Evolutionary conservation across 2,113 vertebrate species (phyloP).

Genomic region (Sprattus sprattus): DNA sequence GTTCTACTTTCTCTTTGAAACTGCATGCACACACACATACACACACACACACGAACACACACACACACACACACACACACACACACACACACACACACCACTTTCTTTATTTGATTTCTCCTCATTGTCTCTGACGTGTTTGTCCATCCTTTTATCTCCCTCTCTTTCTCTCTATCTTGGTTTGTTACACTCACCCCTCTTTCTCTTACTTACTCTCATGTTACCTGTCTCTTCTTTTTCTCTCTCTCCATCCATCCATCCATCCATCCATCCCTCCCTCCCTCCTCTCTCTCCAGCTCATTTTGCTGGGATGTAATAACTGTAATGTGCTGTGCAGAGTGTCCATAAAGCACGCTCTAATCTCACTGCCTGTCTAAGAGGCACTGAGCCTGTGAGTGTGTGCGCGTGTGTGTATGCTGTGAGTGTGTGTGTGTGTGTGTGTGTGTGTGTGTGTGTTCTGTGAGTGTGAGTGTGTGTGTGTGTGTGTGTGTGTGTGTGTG

Average conservation of each 20-base stretch:
- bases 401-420: neutral
- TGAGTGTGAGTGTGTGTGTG: neutral
- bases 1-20: no score
- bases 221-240: neutral
- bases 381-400: constrained; percentile 42
- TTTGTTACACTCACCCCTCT: neutral
- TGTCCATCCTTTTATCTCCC: neutral
- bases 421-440: neutral
- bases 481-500: neutral
- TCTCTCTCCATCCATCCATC: constrained; percentile 23
- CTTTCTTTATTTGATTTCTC: neutral
- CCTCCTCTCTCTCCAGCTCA: constrained; percentile 22
- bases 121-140: neutral
- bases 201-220: constrained; percentile 9
- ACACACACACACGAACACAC: no score
- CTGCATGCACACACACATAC: no score
- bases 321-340: constrained; percentile 60
- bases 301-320: constrained; percentile 54
- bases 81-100: no score
- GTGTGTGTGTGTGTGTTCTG: neutral
- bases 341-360: constrained; percentile 64
- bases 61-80: no score
- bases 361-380: constrained; percentile 53
- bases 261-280: neutral
- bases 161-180: neutral